phyloP scores from a whole-genome alignment of 1,140 invertebrate species.

The Drosophila willistoni region DNA sequence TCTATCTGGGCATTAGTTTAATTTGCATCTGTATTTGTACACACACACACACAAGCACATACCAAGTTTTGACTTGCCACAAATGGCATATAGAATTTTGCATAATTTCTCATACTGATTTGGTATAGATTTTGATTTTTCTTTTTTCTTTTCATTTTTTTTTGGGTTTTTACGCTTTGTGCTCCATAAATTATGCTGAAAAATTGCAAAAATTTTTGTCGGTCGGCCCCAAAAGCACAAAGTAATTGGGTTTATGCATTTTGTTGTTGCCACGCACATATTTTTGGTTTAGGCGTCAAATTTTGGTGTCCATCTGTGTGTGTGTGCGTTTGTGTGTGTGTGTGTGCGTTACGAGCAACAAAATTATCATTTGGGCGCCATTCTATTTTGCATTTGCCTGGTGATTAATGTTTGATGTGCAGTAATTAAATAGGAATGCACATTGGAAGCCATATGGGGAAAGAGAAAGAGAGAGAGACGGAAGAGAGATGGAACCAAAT shows the following conservation, averaged over 20 bases:
- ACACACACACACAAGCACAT: constrained; percentile 21
- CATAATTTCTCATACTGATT: constrained; percentile 75
- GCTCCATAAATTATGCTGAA: constrained; percentile 76
- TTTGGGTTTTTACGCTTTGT: constrained; percentile 74
- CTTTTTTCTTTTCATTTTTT: constrained; percentile 49
- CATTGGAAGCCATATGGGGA: not conserved
- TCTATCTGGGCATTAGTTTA: constrained; percentile 75
- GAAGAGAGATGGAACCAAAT: not conserved
- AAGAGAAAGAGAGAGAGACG: too few species aligned
- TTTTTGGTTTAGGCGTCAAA: constrained; percentile 58
- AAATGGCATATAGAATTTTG: constrained; percentile 65
- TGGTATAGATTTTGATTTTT: constrained; percentile 71
- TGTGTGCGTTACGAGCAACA: constrained; percentile 43
- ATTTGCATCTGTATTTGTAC: constrained; percentile 61
- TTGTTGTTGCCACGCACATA: constrained; percentile 21
- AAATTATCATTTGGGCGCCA: constrained; percentile 71
- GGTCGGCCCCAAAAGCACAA: constrained; percentile 38
- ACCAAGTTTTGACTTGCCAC: constrained; percentile 42
- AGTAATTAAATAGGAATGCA: constrained; percentile 71
- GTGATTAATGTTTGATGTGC: constrained; percentile 79
- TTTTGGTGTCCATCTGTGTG: constrained; percentile 26
- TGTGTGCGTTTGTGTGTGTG: not conserved
- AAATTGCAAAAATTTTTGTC: constrained; percentile 49
- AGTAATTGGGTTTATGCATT: constrained; percentile 71
- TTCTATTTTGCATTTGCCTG: constrained; percentile 60